phyloP scores from a whole-genome alignment of 2,888 invertebrate species.

The Andrena marginata region DNA sequence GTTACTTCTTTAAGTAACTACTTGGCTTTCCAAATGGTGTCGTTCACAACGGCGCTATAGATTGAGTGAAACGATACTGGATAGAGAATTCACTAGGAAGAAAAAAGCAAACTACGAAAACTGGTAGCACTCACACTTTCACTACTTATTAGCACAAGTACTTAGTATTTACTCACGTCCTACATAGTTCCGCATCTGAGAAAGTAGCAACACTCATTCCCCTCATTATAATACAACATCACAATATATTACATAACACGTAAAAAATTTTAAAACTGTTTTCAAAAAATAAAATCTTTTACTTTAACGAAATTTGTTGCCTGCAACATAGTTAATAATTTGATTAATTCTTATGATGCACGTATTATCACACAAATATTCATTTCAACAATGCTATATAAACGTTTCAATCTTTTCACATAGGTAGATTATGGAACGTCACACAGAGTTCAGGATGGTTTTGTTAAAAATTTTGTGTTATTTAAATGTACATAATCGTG shows the following conservation, averaged over 20 bases:
- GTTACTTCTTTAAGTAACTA: neutral
- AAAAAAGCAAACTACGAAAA: conserved; percentile 27
- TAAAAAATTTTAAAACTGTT: neutral
- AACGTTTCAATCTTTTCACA: no score
- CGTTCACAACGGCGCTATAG: neutral
- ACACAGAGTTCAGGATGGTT: no score
- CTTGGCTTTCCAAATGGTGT: neutral
- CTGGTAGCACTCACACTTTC: conserved; percentile 47
- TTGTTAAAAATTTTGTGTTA: no score
- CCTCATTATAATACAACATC: conserved; percentile 6
- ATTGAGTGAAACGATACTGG: conserved; percentile 14
- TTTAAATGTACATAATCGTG: no score
- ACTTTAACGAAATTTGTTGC: no score
- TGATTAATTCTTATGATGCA: no score
- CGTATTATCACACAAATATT: no score
- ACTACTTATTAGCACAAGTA: conserved; percentile 36
- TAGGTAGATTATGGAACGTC: no score
- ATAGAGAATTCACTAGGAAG: conserved; percentile 2
- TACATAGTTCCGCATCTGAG: conserved; percentile 26
- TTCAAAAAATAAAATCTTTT: no score
- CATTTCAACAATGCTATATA: no score
- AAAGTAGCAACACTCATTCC: conserved; percentile 27
- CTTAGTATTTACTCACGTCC: conserved; percentile 27
- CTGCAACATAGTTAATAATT: no score
- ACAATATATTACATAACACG: neutral